These are phyloP conservation scores for Porphyrio hochstetteri DNA, from an alignment of 2,113 vertebrate genomes.

Conservation along the genomic window DNA sequence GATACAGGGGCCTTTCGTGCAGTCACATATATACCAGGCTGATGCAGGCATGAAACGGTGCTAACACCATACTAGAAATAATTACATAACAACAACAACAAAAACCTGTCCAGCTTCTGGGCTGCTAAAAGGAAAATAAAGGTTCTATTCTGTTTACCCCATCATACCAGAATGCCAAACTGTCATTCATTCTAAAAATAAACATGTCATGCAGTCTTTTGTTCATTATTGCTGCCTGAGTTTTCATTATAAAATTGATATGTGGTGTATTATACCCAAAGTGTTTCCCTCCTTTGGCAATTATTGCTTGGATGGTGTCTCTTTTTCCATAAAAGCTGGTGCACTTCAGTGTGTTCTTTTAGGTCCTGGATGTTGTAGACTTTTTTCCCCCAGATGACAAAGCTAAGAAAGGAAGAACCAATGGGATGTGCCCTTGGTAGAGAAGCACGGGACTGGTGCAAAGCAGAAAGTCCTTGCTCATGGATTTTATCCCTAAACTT, in stretches of 20 bases:
- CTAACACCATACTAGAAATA: background rate
- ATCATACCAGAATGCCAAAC: background rate
- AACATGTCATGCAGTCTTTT: background rate
- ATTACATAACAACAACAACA: background rate
- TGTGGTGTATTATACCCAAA: background rate
- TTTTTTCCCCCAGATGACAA: background rate
- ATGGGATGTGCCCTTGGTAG: background rate
- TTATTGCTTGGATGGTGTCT: background rate
- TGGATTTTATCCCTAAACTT: background rate
- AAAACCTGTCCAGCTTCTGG: background rate
- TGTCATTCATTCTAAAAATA: constrained; percentile 11
- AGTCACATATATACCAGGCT: background rate
- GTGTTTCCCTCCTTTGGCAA: background rate
- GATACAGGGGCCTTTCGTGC: background rate
- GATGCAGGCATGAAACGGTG: background rate
- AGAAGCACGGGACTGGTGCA: background rate
- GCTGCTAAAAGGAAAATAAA: background rate
- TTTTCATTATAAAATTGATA: background rate
- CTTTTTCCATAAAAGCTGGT: background rate
- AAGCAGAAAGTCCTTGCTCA: background rate
- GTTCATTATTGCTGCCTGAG: background rate
- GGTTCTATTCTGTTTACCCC: background rate
- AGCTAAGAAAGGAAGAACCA: background rate
- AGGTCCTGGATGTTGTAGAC: background rate
- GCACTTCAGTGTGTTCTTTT: background rate